Percentiles rank a stretch among this genome's conserved stretches.
Evolutionary conservation across 2,888 invertebrate genomes (phyloP).

Genomic region (Physocephala rufipes): DNA sequence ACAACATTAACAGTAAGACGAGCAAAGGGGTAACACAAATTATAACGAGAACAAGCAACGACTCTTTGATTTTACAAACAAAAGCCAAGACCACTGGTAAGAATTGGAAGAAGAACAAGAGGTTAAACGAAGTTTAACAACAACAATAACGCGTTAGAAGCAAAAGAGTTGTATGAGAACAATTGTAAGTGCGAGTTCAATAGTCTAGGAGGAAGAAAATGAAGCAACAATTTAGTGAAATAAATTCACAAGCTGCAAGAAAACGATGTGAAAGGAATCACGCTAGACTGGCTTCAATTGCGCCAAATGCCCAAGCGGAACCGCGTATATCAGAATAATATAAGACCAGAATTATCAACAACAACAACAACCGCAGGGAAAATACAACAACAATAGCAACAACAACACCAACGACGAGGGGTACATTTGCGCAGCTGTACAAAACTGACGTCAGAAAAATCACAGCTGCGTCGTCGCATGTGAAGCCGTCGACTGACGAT

Average conservation of each 20-base stretch:
- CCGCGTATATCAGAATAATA: slow-evolving; percentile 27
- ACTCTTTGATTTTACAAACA: neutral
- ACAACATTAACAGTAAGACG: neutral
- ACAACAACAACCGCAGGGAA: slow-evolving; percentile 19
- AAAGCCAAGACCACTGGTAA: neutral
- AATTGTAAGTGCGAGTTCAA: no score
- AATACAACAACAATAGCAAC: slow-evolving; percentile 16
- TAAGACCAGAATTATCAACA: slow-evolving; percentile 15
- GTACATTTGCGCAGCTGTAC: slow-evolving; percentile 43
- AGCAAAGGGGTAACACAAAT: neutral
- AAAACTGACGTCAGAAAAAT: slow-evolving; percentile 43
- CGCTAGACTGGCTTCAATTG: slow-evolving; percentile 45
- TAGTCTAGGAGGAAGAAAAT: neutral
- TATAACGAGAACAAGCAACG: neutral
- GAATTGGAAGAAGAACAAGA: neutral
- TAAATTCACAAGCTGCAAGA: slow-evolving; percentile 31
- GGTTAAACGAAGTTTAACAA: neutral
- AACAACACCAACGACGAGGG: slow-evolving; percentile 23
- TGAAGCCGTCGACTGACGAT: no score
- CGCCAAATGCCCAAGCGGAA: slow-evolving; percentile 38
- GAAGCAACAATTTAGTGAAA: slow-evolving; percentile 4
- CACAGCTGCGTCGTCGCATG: slow-evolving; percentile 45
- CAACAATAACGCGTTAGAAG: neutral
- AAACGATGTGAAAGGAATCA: slow-evolving; percentile 46
- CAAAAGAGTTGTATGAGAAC: neutral